Conservation (phyloP, 64 coral and sea anemone species). For the Pocillopora damicornis region DNA sequence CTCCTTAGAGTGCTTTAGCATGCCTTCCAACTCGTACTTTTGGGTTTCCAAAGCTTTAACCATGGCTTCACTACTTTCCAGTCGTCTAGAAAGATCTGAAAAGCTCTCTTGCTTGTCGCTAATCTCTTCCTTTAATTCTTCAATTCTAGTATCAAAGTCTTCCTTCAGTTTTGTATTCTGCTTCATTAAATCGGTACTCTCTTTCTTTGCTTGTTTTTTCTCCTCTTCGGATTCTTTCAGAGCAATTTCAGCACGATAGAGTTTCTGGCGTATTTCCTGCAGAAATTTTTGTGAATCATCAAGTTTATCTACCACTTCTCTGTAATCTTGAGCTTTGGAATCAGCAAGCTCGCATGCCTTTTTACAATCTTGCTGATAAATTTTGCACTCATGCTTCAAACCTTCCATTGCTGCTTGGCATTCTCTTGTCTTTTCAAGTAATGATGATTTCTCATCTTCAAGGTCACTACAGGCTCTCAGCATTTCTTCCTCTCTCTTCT, state of each 20-base stretch:
- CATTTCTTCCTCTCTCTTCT: slow-evolving; percentile 21
- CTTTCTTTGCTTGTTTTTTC: not conserved
- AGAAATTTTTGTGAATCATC: slow-evolving; percentile 62
- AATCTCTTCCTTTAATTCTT: slow-evolving; percentile 15
- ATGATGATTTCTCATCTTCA: slow-evolving; percentile 20
- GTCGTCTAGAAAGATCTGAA: slow-evolving; percentile 25
- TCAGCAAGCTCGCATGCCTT: slow-evolving; percentile 84
- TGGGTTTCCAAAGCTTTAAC: slow-evolving; percentile 5
- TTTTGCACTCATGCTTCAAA: slow-evolving; percentile 28
- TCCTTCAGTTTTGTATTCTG: slow-evolving; percentile 7
- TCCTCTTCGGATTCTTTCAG: slow-evolving; percentile 20
- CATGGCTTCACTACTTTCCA: slow-evolving; percentile 40
- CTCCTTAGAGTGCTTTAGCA: slow-evolving; percentile 54
- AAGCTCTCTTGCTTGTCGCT: not conserved
- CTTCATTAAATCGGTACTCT: not conserved
- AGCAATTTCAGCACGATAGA: slow-evolving; percentile 47
- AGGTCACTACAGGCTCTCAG: slow-evolving; percentile 32
- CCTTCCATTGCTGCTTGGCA: slow-evolving; percentile 15
- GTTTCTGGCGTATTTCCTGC: slow-evolving; percentile 42
- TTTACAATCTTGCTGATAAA: slow-evolving; percentile 64
- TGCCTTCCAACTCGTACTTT: slow-evolving; percentile 60
- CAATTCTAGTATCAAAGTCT: slow-evolving; percentile 15
- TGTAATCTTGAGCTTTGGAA: slow-evolving; percentile 51
- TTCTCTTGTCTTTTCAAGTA: slow-evolving; percentile 40
- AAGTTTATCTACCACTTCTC: slow-evolving; percentile 74